Conservation (phyloP, 2,113 vertebrate species). For the Aplodontia rufa region DNA sequence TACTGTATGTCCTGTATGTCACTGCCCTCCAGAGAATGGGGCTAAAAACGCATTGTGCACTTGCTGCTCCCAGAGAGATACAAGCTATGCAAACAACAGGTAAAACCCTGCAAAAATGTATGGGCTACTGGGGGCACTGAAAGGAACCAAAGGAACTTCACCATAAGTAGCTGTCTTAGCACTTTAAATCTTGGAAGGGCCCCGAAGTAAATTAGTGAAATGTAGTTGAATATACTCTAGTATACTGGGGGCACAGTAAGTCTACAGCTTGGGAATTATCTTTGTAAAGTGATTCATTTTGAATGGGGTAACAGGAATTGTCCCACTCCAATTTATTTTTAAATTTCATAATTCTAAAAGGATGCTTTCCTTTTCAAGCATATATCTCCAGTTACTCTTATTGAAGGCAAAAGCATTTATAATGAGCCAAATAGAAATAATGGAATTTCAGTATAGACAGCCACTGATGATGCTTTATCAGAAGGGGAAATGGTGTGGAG, state of each 20-base stretch:
- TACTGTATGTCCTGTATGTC: background rate
- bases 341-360: slow-evolving; percentile 55
- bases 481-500: slow-evolving; percentile 58
- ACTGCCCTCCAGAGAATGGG: background rate
- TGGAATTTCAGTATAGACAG: slow-evolving; percentile 41
- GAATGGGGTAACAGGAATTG: slow-evolving; percentile 59
- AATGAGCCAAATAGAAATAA: slow-evolving; percentile 59
- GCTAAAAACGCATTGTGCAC: background rate
- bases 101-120: slow-evolving; percentile 41
- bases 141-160: slow-evolving; percentile 50
- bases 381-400: slow-evolving; percentile 52
- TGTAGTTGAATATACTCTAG: slow-evolving; percentile 69
- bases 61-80: slow-evolving; percentile 19
- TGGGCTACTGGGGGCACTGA: slow-evolving; percentile 22
- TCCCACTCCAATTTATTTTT: slow-evolving; percentile 53
- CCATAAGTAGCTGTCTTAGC: slow-evolving; percentile 65
- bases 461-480: slow-evolving; percentile 49
- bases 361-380: slow-evolving; percentile 43
- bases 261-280: slow-evolving; percentile 53
- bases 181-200: slow-evolving; percentile 60
- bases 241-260: slow-evolving; percentile 53
- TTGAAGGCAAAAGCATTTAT: slow-evolving; percentile 32
- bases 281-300: slow-evolving; percentile 73
- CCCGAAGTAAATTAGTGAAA: slow-evolving; percentile 66
- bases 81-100: slow-evolving; percentile 11